phyloP scores from a whole-genome alignment of 2,797 vertebrate genomes.

The Gymnoscopelus braueri region DNA sequence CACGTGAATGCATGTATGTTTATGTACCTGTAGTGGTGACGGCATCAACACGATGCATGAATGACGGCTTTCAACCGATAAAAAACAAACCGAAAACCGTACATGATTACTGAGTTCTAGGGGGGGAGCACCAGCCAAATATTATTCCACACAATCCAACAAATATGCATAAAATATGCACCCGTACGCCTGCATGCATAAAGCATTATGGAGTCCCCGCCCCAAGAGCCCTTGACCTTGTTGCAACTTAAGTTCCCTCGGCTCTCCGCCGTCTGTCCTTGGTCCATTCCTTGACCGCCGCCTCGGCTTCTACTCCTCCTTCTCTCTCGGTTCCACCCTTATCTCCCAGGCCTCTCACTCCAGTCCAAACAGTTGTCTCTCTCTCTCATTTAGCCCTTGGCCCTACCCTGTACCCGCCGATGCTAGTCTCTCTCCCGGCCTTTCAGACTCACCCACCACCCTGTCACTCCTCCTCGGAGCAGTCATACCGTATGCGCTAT shows the following conservation, averaged over 20 bases:
- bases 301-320: slow-evolving; percentile 3
- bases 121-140: slow-evolving; percentile 16
- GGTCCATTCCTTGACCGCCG: slow-evolving; percentile 34
- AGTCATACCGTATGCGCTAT: slow-evolving; percentile 49
- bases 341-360: neutral
- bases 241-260: slow-evolving; percentile 2
- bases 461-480: slow-evolving; percentile 27
- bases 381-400: no score
- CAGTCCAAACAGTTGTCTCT: no score
- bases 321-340: neutral
- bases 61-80: slow-evolving; percentile 3
- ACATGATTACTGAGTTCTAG: slow-evolving; percentile 16
- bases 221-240: slow-evolving; percentile 44
- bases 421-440: no score
- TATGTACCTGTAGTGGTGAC: no score
- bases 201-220: slow-evolving; percentile 25
- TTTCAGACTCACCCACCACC: slow-evolving; percentile 26
- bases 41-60: neutral
- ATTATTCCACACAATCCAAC: slow-evolving; percentile 24
- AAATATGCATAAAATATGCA: slow-evolving; percentile 53
- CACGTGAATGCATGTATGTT: no score
- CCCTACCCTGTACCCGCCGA: no score
- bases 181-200: slow-evolving; percentile 36
- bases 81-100: slow-evolving; percentile 4
- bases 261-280: slow-evolving; percentile 36